phyloP scores from a whole-genome alignment of 2,888 invertebrate species.

The Eupithecia subumbrata region DNA sequence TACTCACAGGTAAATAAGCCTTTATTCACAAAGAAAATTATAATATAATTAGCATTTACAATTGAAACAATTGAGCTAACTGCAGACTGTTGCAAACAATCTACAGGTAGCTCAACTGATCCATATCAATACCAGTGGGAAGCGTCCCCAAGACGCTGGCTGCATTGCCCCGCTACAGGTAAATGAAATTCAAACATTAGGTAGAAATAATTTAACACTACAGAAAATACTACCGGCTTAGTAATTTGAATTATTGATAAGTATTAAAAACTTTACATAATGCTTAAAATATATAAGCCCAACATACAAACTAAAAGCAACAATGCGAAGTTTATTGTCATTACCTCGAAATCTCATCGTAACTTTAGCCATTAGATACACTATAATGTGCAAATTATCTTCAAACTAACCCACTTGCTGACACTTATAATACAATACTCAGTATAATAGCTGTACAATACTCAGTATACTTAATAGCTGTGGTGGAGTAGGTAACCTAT shows the following conservation, averaged over 20 bases:
- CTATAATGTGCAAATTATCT: conserved; percentile 1
- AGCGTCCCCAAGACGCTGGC: too few relatives aligned
- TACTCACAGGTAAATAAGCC: neutral
- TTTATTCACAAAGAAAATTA: too few relatives aligned
- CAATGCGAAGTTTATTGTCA: conserved; percentile 1
- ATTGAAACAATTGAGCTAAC: too few relatives aligned
- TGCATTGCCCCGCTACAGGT: too few relatives aligned
- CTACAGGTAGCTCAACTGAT: too few relatives aligned
- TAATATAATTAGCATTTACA: too few relatives aligned
- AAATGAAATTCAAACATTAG: too few relatives aligned
- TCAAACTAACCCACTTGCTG: neutral
- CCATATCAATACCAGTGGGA: too few relatives aligned
- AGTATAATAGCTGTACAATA: neutral
- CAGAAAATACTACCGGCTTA: neutral
- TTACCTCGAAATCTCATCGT: conserved; percentile 1
- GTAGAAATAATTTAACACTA: too few relatives aligned
- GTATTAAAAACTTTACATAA: neutral
- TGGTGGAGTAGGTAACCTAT: neutral
- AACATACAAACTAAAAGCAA: neutral
- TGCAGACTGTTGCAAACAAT: too few relatives aligned
- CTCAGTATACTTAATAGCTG: neutral
- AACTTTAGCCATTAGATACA: neutral
- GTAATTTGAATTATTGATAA: neutral
- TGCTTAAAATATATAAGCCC: neutral
- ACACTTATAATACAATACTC: neutral